Conservation (phyloP, 64 coral and sea anemone genomes). For the Dendrophyllia cribrosa region DNA sequence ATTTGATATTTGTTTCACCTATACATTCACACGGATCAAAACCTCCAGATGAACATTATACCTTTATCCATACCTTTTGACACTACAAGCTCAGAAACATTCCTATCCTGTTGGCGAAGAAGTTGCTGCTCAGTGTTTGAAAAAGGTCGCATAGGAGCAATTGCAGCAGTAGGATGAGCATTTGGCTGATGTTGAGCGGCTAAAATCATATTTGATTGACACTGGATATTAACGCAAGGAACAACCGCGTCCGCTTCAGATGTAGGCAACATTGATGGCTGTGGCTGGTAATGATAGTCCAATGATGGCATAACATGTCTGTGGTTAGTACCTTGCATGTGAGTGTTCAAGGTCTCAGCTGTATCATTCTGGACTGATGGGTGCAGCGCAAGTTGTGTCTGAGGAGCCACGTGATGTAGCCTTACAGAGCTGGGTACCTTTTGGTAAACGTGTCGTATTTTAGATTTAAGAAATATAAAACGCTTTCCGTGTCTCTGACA, state of each 20-base stretch:
- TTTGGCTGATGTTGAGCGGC: neutral
- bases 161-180: slow-evolving; percentile 12
- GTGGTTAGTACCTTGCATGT: neutral
- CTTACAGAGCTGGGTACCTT: neutral
- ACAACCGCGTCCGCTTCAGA: neutral
- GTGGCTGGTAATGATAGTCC: neutral
- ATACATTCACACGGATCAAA: too few relatives aligned
- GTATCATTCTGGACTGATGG: neutral
- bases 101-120: neutral
- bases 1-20: too few relatives aligned
- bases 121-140: neutral
- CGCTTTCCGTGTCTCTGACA: too few relatives aligned
- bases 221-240: slow-evolving; percentile 1
- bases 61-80: too few relatives aligned
- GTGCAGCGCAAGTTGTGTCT: neutral
- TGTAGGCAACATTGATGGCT: neutral
- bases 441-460: too few relatives aligned
- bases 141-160: slow-evolving; percentile 27
- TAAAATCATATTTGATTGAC: neutral
- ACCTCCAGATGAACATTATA: too few relatives aligned
- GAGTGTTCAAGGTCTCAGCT: neutral
- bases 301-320: neutral
- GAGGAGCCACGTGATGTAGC: neutral
- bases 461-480: too few relatives aligned
- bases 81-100: neutral